Conservation (phyloP, 2,888 invertebrate species). For the Chrysotoxum bicinctum region DNA sequence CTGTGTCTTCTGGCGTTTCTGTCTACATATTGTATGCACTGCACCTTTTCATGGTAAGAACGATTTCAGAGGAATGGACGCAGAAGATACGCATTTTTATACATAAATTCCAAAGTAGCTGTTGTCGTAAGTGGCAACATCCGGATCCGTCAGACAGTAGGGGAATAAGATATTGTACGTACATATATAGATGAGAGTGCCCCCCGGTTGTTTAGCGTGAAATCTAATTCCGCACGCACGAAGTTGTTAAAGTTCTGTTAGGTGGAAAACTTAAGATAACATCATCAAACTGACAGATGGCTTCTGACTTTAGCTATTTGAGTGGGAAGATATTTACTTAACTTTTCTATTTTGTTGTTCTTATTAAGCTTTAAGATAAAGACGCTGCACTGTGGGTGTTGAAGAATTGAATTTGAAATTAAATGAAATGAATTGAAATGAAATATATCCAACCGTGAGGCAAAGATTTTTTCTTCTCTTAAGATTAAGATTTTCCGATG, state of each 20-base stretch:
- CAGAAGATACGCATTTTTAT: conserved; percentile 14
- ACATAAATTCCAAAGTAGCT: conserved; percentile 22
- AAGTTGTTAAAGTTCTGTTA: conserved; percentile 13
- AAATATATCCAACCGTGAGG: not conserved
- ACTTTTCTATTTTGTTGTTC: not conserved
- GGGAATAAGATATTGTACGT: not conserved
- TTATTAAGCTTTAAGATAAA: not conserved
- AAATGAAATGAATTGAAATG: no score
- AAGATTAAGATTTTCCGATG: not conserved
- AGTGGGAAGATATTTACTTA: conserved; percentile 7
- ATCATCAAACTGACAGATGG: conserved; percentile 22
- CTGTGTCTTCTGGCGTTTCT: not conserved
- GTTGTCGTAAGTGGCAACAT: conserved; percentile 27
- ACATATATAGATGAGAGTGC: not conserved
- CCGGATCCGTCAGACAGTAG: not conserved
- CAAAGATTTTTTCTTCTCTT: not conserved
- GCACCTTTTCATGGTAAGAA: not conserved
- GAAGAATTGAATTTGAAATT: not conserved
- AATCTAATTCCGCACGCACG: conserved; percentile 37
- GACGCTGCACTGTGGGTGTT: not conserved
- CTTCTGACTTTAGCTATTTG: conserved; percentile 22
- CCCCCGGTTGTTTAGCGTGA: conserved; percentile 8
- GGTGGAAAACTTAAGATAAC: conserved; percentile 27
- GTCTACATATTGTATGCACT: not conserved
- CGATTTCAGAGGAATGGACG: conserved; percentile 3